Evolutionary conservation across 2,888 invertebrate genomes (phyloP), one percentile per base, ranked within the genome.

Genomic region (Andrena chrysosceles): DNA sequence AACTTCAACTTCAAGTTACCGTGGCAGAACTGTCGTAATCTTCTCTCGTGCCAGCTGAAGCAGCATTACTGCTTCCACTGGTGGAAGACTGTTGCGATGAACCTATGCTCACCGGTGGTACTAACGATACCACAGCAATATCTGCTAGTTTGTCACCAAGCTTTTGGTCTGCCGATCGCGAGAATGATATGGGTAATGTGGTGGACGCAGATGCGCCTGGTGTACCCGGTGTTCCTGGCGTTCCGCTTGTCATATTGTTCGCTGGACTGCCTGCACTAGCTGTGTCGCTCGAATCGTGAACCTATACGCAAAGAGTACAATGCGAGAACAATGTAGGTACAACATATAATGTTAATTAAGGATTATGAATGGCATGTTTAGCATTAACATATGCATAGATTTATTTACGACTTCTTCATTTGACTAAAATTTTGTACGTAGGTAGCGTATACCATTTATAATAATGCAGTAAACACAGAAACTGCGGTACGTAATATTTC

Each of bases 231-330:
- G 92, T 90, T 8, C 88, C 89, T 6, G 92, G 87, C 20, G 92
- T 91, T 69, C 91, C 91, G 73, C 92, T 91, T 20, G 93, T 88
- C 84, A 91, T 90, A 62, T 92, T 91, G 26, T 87, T 87, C 35
- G 92, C 91, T 6, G 95, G 95, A 94, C 95, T 95, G 90, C 95
- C 94, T 74, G 96, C 96, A 63, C 96, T 96, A 0, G 96, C 96
- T 3, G 96, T 96, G 90, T 97, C 97, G 88, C 96, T 96, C 56
- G 95, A 95, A 88, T 96, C 95, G 52, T 95, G 94, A 81, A 96
- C 96, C 80, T 94, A 49, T 4, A 71, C 20, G 7, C 0, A 26
- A 54, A 31, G n/a, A 7, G 29, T 6, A 64, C 49, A 31, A 68
- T 26, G 59, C 20, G 13, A 33, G 48, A 10, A 48, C 6, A 42